Evolutionary conservation across 35 echinoderm and acorn worm species (phyloP), one percentile per base, ranked within the genome.

Genomic region (Heliocidaris tuberculata): DNA sequence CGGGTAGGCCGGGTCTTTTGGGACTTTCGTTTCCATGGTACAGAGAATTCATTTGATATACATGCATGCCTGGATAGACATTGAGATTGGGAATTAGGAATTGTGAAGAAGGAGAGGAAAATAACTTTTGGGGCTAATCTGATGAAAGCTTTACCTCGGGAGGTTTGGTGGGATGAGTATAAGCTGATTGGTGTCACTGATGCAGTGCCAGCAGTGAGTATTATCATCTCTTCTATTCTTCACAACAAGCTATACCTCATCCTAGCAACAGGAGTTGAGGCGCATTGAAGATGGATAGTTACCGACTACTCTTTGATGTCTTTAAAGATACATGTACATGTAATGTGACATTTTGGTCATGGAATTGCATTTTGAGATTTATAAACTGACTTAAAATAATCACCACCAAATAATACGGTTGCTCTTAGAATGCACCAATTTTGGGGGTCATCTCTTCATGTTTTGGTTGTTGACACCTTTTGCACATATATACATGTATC

Each of bases 41-140:
- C 21, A n/a, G 52, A 56, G 65, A 78, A 78, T 78, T 78, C 65
- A 78, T 78, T 78, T 78, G 65, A 24, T 78, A 78, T 78, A 78
- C 17, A n/a, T 78, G 19, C 65, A 78, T 78, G 65, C 65, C 27
- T 78, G 65, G 65, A 19, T 78, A 78, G 65, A 19, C 65, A 78
- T 78, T 78, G 65, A 27, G 65, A 78, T 78, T 78, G 65, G 65
- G 65, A 78, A 78, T 78, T 78, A 78, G 65, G 65, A 78, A 78
- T 78, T n/a, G 65, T 78, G 65, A 78, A 56, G 52, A 56, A 78
- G 65, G 65, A 78, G 65, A 78, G 65, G 65, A 78, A 78, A 78
- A 78, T 78, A 78, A 78, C 65, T 78, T 78, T 78, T 78, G 65
- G 65, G 65, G 65, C 65, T 78, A 78, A 27, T 78, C 19, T 78